These are phyloP conservation scores for Bos javanicus DNA, from an alignment of 2,113 vertebrate species.

Conservation along the genomic window DNA sequence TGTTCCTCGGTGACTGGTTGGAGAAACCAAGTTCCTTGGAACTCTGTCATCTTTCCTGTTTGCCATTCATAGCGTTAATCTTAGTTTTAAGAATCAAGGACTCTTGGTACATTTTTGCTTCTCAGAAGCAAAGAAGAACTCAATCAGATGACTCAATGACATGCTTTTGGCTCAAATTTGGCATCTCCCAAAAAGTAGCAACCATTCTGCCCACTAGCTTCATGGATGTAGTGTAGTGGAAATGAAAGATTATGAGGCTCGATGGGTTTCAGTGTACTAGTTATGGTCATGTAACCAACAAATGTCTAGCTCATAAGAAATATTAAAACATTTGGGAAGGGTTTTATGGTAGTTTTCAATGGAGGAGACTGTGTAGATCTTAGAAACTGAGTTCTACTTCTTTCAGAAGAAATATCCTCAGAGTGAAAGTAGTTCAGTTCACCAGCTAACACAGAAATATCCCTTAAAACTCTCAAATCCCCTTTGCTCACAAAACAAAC, in stretches of 20 bases:
- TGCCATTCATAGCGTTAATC: neutral
- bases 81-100: neutral
- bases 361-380: neutral
- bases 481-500: neutral
- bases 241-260: accelerated
- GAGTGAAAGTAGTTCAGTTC: neutral
- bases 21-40: neutral
- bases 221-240: accelerated
- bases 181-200: neutral
- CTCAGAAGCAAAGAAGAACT: neutral
- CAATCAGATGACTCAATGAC: accelerated
- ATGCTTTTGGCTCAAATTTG: neutral
- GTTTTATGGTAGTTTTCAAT: neutral
- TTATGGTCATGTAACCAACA: neutral
- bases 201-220: neutral
- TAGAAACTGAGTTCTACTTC: neutral
- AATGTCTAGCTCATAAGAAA: neutral
- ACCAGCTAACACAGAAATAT: neutral
- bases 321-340: neutral
- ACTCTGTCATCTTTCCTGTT: neutral
- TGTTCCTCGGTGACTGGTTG: neutral
- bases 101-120: neutral
- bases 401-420: neutral
- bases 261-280: neutral
- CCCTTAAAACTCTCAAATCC: slow-evolving; percentile 12